Conservation (phyloP, 2,113 vertebrate species). For the Anser brachyrhynchus region DNA sequence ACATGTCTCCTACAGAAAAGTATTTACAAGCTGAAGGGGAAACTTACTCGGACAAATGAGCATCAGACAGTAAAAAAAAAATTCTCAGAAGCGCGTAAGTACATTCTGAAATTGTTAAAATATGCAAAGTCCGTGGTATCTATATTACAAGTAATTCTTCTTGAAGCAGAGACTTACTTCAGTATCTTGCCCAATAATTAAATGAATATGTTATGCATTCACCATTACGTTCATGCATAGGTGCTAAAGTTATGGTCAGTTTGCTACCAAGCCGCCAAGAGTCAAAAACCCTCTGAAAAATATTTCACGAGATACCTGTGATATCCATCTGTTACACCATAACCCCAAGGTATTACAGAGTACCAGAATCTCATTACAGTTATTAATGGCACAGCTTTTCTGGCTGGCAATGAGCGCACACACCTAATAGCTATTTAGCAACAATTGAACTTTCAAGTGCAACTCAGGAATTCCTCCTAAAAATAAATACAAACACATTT, state of each 20-base stretch:
- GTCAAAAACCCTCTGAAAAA: neutral
- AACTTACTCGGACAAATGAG: neutral
- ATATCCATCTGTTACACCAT: neutral
- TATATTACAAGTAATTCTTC: neutral
- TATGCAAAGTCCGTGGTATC: accelerated
- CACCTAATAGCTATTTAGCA: neutral
- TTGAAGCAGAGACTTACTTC: neutral
- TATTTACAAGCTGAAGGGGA: neutral
- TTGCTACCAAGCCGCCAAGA: neutral
- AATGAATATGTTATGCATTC: accelerated
- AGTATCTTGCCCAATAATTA: neutral
- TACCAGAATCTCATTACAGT: neutral
- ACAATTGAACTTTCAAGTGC: neutral
- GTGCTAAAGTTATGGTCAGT: neutral
- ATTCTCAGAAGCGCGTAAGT: neutral
- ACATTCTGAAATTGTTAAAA: neutral
- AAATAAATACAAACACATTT: neutral
- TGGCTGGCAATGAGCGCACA: neutral
- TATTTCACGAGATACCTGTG: neutral
- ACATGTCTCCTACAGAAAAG: neutral
- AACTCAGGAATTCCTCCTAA: neutral
- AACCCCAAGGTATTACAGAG: neutral
- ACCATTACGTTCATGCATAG: neutral
- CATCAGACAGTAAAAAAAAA: neutral
- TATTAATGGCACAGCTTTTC: neutral